Evolutionary conservation across 2,113 vertebrate species (phyloP).

Genomic region (Symphodus melops): DNA sequence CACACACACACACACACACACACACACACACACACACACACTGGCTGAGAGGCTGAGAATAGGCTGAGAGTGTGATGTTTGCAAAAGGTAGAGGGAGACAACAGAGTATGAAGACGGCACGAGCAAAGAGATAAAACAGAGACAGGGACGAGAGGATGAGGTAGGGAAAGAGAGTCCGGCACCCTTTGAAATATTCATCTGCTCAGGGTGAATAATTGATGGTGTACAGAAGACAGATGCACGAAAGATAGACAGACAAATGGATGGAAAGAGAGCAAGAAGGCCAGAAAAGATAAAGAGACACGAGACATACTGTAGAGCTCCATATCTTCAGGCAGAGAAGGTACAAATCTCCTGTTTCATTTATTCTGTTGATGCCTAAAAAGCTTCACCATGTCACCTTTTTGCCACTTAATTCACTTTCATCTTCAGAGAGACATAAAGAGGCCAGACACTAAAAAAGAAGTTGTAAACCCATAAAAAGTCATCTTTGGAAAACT

Average conservation of each 20-base stretch:
- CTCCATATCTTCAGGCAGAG: slow-evolving; percentile 10
- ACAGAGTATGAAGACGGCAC: not conserved
- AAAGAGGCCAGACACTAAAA: not conserved
- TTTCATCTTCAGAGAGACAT: not conserved
- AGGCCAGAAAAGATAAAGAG: not conserved
- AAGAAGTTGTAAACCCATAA: not conserved
- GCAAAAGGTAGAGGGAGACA: not conserved
- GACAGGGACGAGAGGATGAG: slow-evolving; percentile 43
- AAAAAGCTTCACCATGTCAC: not conserved
- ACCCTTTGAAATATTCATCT: slow-evolving; percentile 73
- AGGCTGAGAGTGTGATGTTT: not conserved
- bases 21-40: not conserved
- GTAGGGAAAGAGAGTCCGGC: slow-evolving; percentile 66
- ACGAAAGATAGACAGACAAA: slow-evolving; percentile 57
- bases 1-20: slow-evolving; percentile 5
- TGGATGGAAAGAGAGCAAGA: slow-evolving; percentile 41
- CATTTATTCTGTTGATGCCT: not conserved
- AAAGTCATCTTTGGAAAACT: not conserved
- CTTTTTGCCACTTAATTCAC: not conserved
- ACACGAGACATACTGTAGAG: slow-evolving; percentile 11
- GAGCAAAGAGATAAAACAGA: slow-evolving; percentile 39
- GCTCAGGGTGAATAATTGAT: slow-evolving; percentile 74
- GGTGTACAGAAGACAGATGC: slow-evolving; percentile 55
- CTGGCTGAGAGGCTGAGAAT: no score
- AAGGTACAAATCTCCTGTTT: slow-evolving; percentile 32